Base-by-base conservation (phyloP, 2,888 invertebrate genomes). In the Axea sp. region DNA sequence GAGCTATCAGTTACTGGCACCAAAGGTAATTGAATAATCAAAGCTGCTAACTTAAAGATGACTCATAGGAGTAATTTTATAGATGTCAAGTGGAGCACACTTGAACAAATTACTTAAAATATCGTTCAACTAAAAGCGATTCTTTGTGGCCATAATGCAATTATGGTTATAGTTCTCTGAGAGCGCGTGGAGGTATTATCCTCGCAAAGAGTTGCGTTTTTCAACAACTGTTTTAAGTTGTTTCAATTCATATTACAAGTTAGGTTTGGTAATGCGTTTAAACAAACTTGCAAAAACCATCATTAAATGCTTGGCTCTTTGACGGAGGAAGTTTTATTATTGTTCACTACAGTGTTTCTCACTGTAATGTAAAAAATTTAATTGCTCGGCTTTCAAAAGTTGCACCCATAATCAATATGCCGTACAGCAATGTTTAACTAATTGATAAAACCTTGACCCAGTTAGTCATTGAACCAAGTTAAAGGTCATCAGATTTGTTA, bases 11-110 rank as follows among this genome's bases (percentile, higher is more conserved):
- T 62, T 59, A 62, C 62, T 47, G 69, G 62, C 69, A 62, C 69
- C 55, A 33, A 60, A 69, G 33, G 69, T 69, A 62, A 69, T 62
- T 62, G 69, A 69, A 62, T 69, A 69, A 69, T 55, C 62, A 47
- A 62, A 69, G 55, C 43, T 69, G 59, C 68, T 49, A 68, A 68
- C 55, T 62, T 37, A 17, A 47, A 37, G 62, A 57, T 57, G 57
- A 57, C n/a, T 60, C 60, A 47, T 37, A 30, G 12, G 39, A 45
- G 33, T 57, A 41, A 57, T 57, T 67, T 57, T 31, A 33, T 59
- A 51, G 22, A 68, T 33, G 26, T 51, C 67, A 68, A 59, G 67
- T 68, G 67, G 67, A 57, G 51, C 49, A 31, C 49, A 47, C 57
- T 68, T 51, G 59, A 68, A 35, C 26, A 59, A 68, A 68, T 68